Percentiles rank a stretch among this genome's conserved stretches.
phyloP scores from a whole-genome alignment of 2,113 vertebrate species.

The Tupaia chinensis region DNA sequence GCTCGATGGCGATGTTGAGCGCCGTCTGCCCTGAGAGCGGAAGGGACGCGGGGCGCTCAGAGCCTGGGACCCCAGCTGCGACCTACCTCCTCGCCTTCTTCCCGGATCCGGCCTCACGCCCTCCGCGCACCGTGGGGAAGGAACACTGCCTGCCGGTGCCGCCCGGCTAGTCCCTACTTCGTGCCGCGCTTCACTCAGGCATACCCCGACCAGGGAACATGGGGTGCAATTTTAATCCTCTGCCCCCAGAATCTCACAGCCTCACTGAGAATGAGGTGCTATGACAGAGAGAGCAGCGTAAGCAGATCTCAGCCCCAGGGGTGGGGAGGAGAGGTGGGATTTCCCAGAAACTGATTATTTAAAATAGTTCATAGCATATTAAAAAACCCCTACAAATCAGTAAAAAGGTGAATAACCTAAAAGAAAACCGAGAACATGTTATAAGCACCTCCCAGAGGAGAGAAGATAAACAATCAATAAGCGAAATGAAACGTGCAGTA shows the following conservation, averaged over 20 bases:
- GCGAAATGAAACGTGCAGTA: not conserved
- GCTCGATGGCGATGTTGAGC: slow-evolving; percentile 90
- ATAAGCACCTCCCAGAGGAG: not conserved
- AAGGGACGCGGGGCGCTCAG: not conserved
- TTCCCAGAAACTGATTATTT: not conserved
- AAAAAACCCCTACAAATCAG: not conserved
- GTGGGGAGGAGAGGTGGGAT: too few relatives aligned
- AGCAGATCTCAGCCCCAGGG: too few relatives aligned
- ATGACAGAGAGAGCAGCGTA: not conserved
- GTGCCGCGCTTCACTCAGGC: not conserved
- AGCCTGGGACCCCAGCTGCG: rapidly evolving
- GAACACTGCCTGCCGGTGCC: not conserved
- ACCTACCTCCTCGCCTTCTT: not conserved
- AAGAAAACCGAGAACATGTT: slow-evolving; percentile 13
- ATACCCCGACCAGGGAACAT: not conserved
- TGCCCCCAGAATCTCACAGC: not conserved
- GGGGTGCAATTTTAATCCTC: not conserved
- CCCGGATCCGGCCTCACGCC: not conserved
- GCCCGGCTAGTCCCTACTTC: not conserved
- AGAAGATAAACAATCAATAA: not conserved
- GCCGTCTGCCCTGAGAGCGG: slow-evolving; percentile 88
- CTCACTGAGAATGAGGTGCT: not conserved
- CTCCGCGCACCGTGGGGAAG: not conserved
- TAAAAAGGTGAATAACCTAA: not conserved
- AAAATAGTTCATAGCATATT: not conserved